Evolutionary conservation across 2,888 invertebrate species (phyloP), one percentile per base, ranked within the genome.

Genomic region (Aphodius granarius): DNA sequence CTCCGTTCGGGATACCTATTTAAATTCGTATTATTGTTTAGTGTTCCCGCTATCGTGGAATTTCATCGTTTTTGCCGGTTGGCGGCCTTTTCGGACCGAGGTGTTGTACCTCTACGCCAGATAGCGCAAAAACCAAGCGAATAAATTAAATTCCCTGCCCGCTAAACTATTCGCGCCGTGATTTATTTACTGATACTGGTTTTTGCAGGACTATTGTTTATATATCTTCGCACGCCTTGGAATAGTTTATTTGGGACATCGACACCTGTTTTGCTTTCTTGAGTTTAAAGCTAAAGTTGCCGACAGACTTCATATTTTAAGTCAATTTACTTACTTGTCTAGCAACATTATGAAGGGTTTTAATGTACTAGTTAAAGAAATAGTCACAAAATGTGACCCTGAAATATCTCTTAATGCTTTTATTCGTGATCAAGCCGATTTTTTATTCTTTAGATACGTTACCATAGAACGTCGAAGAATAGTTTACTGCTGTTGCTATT

Each of bases 1-100:
- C 18, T 15, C 65, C 43, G 74, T 74, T 22, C 68, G 68, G 68
- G 17, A 68, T 63, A 63, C 72, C 74, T 73, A 74, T 76, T 76
- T 76, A 76, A 74, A 76, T 76, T 76, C 76, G 76, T 76, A 74
- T 76, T 76, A 74, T 76, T 76, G 74, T 74, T 76, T 75, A 76
- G 76, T 74, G 72, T 76, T 76, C 76, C 73, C 74, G 73, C 76
- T 72, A 74, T 76, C 74, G 74, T 71, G 76, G 71, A 73, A 76
- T 76, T 76, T 76, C 62, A 20, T 62, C 70, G 72, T 74, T 76
- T 74, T 74, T 22, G 13, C 62, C 71, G 21, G 20, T 13, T 63
- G 70, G 62, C 74, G 19, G 21, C 63, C 19, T 23, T 73, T 76
- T 73, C 62, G 73, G 64, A 68, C 22, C 18, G 68, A 68, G 22